Evolutionary conservation across 2,888 invertebrate genomes (phyloP).

Genomic region (Baccha elongata): DNA sequence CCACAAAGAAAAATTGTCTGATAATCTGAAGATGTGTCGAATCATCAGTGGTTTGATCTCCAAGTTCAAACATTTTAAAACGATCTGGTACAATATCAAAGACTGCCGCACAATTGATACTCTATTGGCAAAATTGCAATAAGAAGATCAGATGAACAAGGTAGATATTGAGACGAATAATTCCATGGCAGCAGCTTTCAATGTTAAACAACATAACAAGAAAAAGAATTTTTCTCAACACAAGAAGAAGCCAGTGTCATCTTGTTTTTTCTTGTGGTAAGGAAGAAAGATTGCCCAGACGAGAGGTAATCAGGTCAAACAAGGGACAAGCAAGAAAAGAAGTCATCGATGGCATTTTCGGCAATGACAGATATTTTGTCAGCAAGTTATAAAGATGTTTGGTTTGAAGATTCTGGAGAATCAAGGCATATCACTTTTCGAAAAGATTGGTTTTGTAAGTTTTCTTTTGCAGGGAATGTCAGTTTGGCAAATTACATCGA

Average conservation of each 20-base stretch:
- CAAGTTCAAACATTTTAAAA: slow-evolving; percentile 25
- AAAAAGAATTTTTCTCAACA: not conserved
- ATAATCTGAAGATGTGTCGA: too few relatives aligned
- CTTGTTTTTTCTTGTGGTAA: not conserved
- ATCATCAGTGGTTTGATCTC: slow-evolving; percentile 14
- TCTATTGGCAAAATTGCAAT: not conserved
- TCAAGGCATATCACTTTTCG: not conserved
- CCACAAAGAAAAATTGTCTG: slow-evolving; percentile 8
- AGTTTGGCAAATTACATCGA: too few relatives aligned
- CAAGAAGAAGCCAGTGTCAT: slow-evolving; percentile 1
- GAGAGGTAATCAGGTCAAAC: not conserved
- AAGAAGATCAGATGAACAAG: slow-evolving; percentile 4
- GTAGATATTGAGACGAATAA: not conserved
- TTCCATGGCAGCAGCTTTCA: not conserved
- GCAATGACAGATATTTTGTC: not conserved
- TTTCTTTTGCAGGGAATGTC: too few relatives aligned
- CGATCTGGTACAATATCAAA: slow-evolving; percentile 3
- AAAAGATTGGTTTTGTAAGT: not conserved
- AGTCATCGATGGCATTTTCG: not conserved
- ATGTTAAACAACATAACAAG: not conserved
- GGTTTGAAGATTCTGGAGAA: slow-evolving; percentile 11
- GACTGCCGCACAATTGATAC: not conserved
- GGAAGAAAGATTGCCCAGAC: not conserved
- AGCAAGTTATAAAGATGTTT: not conserved
- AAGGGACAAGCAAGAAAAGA: not conserved